Conservation (phyloP, 1,140 invertebrate species). For the Holotrichia oblita region DNA sequence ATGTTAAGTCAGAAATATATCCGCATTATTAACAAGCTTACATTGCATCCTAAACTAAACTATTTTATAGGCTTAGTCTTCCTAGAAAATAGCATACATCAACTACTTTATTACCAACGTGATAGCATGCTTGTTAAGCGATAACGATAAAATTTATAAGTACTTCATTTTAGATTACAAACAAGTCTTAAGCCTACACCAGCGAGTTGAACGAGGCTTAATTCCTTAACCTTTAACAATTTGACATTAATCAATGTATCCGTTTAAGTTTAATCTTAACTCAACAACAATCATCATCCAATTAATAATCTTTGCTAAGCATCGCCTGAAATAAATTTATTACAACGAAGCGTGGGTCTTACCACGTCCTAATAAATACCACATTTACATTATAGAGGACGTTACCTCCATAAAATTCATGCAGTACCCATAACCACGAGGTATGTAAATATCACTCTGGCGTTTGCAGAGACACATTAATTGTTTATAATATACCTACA, state of each 20-base stretch:
- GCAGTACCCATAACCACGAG: not conserved
- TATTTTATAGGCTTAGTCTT: not conserved
- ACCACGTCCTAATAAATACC: not conserved
- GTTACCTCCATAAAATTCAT: not conserved
- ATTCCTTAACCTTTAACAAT: not conserved
- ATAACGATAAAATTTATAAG: not conserved
- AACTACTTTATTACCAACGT: not conserved
- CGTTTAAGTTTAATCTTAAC: not conserved
- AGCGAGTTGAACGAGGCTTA: not conserved
- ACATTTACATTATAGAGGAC: not conserved
- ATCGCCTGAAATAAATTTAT: not conserved
- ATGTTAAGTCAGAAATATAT: too few species aligned
- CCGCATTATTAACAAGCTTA: not conserved
- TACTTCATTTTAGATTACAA: not conserved
- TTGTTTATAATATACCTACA: too few species aligned
- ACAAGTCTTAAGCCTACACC: not conserved
- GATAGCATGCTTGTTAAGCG: not conserved
- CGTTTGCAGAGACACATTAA: not conserved
- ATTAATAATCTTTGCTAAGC: not conserved
- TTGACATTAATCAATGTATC: not conserved
- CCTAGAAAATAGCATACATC: not conserved
- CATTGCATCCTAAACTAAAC: not conserved
- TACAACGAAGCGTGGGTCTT: not conserved
- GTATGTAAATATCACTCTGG: not conserved
- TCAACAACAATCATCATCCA: slow-evolving; percentile 1